Base-by-base conservation (phyloP, 37 sponge, comb jelly and placozoan species). In the Spongia lamella region DNA sequence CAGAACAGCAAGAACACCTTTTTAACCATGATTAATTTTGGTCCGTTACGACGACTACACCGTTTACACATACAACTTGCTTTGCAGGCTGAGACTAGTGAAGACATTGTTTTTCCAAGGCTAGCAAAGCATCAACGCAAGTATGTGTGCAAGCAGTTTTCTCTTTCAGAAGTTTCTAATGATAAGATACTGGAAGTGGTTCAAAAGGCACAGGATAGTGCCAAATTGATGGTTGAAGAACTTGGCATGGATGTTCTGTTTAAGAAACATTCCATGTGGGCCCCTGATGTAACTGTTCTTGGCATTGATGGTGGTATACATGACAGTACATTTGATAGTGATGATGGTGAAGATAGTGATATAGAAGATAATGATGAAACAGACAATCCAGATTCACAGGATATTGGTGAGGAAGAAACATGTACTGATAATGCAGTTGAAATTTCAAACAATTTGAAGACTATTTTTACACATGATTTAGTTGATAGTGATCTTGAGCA, bases 21-120 rank as follows among this genome's bases (percentile, higher is more conserved):
- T 39, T 77, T 66, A 6, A 64, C 66, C 49, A 31, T 77, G 9
- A 64, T 77, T 33, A 77, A 77, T 57, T 77, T 77, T 50, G 49
- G 56, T 26, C 63, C 63, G 66, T 66, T 75, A 14, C 49, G 76
- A 7, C 21, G 58, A 22, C 61, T 59, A 3, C 76, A 34, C 24
- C 19, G 47, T 13, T 53, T 63, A n/a, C 49, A 50, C n/a, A 52
- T 77, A 36, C 61, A 77, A 31, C 27, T 61, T 25, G 17, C 29
- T 39, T 26, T 77, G 67, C 32, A 77, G 49, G 61, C 55, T 22
- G 78, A 65, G 15, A 20, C 56, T 35, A 34, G 25, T 27, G n/a
- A 63, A 62, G 29, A 47, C 32, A 72, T 72, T n/a, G 5, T 2
- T 22, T 54, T 32, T 55, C 57, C 73, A 32, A 72, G 58, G 20